A percentile compares a stretch with the other conserved stretches of the same genome.
Evolutionary conservation across 2,888 invertebrate species (phyloP).

Genomic region (Lithophane ornitopus): DNA sequence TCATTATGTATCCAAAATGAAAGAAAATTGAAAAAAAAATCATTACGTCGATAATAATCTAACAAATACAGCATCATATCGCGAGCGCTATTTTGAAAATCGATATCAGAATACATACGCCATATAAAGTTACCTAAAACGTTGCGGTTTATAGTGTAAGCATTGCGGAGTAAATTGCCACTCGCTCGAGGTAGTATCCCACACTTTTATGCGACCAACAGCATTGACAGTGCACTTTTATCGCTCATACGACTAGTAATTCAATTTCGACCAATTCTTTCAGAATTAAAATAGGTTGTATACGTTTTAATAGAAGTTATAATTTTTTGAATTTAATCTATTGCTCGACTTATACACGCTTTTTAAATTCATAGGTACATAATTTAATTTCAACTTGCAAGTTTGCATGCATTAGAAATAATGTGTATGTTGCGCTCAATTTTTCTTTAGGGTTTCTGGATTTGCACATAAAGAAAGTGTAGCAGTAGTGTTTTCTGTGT

Average conservation of each 20-base stretch:
- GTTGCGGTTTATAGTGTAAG: constrained; percentile 21
- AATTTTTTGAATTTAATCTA: background rate
- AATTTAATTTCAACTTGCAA: background rate
- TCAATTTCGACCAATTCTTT: background rate
- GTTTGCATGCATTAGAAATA: background rate
- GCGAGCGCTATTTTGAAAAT: constrained; percentile 21
- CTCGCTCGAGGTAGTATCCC: constrained; percentile 30
- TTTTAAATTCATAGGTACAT: background rate
- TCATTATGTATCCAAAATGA: background rate
- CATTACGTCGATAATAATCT: background rate
- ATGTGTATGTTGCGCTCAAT: constrained; percentile 15
- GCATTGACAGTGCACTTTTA: constrained; percentile 41
- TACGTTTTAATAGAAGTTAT: background rate
- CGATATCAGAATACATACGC: constrained; percentile 3
- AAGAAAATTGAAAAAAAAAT: background rate
- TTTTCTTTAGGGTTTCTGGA: background rate
- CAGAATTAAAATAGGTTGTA: background rate
- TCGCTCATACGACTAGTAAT: constrained; percentile 11
- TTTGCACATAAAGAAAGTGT: background rate
- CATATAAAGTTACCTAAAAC: constrained; percentile 9
- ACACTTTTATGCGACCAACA: constrained; percentile 29
- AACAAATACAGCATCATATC: background rate
- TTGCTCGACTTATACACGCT: background rate
- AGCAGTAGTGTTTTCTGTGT: constrained; percentile 11
- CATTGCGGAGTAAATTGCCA: constrained; percentile 43